These are phyloP conservation scores for Sebastes kiyomatsui DNA, from an alignment of 2,797 vertebrate species.

Conservation along the genomic window DNA sequence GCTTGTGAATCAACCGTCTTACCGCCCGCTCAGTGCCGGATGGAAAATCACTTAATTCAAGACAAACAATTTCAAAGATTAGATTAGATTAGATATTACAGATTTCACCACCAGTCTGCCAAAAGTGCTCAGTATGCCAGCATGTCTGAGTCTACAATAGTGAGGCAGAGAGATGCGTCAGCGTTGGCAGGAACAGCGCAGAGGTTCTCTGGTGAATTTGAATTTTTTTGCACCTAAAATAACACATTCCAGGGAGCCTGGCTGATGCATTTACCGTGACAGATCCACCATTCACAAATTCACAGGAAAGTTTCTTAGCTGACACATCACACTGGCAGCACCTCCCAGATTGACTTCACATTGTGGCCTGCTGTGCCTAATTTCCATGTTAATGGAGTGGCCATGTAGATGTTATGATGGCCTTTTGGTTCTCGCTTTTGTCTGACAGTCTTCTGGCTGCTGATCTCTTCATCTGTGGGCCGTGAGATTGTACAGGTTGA, in stretches of 20 bases:
- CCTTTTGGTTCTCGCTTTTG: constrained; percentile 15
- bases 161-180: constrained; percentile 63
- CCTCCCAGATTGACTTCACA: constrained; percentile 21
- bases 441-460: not conserved
- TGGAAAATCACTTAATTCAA: constrained; percentile 67
- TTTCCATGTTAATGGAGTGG: constrained; percentile 32
- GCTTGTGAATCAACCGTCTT: constrained; percentile 38
- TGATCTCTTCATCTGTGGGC: constrained; percentile 22
- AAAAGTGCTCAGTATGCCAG: constrained; percentile 56
- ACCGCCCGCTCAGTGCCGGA: not conserved
- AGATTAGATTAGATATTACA: not conserved
- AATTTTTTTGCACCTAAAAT: constrained; percentile 67
- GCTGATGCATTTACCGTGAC: constrained; percentile 56
- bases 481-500: not conserved
- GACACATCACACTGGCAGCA: constrained; percentile 10
- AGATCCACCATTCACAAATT: constrained; percentile 60
- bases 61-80: constrained; percentile 60
- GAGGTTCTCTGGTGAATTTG: constrained; percentile 67
- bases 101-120: constrained; percentile 48
- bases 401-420: not conserved
- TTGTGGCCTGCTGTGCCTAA: not conserved
- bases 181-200: constrained; percentile 63
- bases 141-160: constrained; percentile 46
- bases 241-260: constrained; percentile 61
- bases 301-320: not conserved